Evolutionary conservation across 1,140 invertebrate species (phyloP).

Genomic region (Coenobita brevimanus): DNA sequence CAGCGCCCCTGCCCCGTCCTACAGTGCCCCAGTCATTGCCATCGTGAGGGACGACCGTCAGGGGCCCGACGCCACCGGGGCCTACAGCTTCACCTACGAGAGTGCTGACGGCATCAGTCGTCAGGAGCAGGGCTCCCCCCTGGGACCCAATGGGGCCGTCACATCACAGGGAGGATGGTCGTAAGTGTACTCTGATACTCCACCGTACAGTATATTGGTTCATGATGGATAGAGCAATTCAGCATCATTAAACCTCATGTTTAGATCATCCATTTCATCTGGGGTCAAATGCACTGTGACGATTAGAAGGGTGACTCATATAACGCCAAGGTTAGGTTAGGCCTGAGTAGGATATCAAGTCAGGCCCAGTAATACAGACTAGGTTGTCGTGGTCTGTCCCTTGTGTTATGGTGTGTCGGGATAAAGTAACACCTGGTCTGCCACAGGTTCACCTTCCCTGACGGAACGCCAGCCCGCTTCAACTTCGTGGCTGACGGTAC

Average conservation of each 20-base stretch:
- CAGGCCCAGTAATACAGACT: too few relatives aligned
- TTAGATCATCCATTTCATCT: too few relatives aligned
- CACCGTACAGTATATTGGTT: too few relatives aligned
- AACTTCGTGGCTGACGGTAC: not conserved
- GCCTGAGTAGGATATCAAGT: too few relatives aligned
- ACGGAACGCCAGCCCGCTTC: slow-evolving; percentile 6
- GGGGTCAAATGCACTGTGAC: too few relatives aligned
- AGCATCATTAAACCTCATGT: too few relatives aligned
- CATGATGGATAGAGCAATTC: too few relatives aligned
- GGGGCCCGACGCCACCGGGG: slow-evolving; percentile 29
- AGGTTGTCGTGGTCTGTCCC: too few relatives aligned
- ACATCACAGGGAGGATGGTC: slow-evolving; percentile 33
- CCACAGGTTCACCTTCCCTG: slow-evolving; percentile 7
- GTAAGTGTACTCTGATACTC: slow-evolving; percentile 6
- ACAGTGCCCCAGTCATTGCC: slow-evolving; percentile 3
- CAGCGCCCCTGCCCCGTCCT: slow-evolving; percentile 26
- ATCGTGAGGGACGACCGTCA: slow-evolving; percentile 39
- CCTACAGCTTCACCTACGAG: slow-evolving; percentile 47
- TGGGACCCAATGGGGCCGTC: slow-evolving; percentile 25
- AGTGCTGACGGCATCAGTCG: slow-evolving; percentile 42
- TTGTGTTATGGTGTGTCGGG: too few relatives aligned
- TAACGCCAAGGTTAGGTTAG: too few relatives aligned
- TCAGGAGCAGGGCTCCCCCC: slow-evolving; percentile 30
- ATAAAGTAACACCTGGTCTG: too few relatives aligned
- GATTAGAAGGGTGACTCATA: too few relatives aligned